phyloP scores from a whole-genome alignment of 2,113 vertebrate species.

The Heteronetta atricapilla region DNA sequence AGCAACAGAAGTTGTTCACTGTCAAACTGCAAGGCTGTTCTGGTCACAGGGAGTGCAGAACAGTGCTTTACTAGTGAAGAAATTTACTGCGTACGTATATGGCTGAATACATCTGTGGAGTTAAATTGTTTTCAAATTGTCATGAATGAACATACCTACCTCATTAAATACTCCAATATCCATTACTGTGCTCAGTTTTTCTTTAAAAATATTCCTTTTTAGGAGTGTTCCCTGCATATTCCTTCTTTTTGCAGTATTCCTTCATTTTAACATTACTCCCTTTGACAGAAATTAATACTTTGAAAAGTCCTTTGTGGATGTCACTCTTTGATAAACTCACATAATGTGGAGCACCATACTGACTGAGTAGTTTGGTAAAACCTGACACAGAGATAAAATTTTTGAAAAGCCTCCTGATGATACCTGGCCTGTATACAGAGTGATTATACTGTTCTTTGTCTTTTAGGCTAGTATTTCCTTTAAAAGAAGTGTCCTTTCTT shows the following conservation, averaged over 20 bases:
- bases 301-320: not conserved
- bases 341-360: not conserved
- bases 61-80: not conserved
- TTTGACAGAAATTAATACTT: not conserved
- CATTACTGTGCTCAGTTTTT: not conserved
- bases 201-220: not conserved
- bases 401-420: not conserved
- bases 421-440: not conserved
- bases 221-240: not conserved
- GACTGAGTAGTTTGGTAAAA: not conserved
- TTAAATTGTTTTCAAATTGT: not conserved
- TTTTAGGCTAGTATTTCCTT: not conserved
- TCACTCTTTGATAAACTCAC: not conserved
- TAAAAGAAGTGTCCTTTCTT: not conserved
- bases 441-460: not conserved
- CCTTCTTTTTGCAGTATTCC: not conserved
- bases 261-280: not conserved
- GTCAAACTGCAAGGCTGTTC: not conserved
- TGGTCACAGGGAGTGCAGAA: not conserved
- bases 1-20: not conserved
- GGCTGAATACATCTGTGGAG: not conserved
- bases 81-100: not conserved
- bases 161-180: not conserved
- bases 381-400: not conserved
- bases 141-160: not conserved